A percentile compares a stretch with the other conserved stretches of the same genome.
Evolutionary conservation across 2,113 vertebrate species (phyloP).

Genomic region (Acinonyx jubatus): DNA sequence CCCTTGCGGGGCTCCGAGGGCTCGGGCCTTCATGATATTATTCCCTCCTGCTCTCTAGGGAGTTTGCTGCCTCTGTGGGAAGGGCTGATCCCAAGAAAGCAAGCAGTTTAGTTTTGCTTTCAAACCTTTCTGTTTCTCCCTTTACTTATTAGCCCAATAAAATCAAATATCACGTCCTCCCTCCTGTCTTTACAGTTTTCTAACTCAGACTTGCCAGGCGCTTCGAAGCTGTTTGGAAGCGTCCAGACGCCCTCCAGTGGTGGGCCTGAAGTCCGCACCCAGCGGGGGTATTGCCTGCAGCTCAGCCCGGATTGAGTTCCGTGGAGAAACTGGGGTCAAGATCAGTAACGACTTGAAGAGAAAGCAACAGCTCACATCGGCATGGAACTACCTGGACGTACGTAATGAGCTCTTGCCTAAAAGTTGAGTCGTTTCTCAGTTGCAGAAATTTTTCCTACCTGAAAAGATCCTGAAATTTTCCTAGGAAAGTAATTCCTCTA

Average conservation of each 20-base stretch:
- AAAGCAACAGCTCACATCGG: background rate
- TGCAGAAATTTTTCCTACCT: background rate
- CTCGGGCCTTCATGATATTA: background rate
- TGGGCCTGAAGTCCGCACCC: slow-evolving; percentile 50
- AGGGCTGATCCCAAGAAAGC: background rate
- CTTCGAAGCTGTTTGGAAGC: slow-evolving; percentile 81
- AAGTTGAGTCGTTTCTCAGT: background rate
- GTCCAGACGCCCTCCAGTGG: slow-evolving; percentile 91
- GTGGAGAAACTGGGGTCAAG: background rate
- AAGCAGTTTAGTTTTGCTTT: background rate
- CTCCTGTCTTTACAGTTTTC: background rate
- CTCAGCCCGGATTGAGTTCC: background rate
- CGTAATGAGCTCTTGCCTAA: background rate
- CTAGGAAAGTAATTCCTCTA: background rate
- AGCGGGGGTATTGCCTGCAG: background rate
- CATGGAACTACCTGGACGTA: background rate
- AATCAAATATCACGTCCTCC: background rate
- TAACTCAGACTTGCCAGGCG: background rate
- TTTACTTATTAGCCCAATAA: slow-evolving; percentile 38
- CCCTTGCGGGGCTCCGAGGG: background rate
- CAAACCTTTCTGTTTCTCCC: background rate
- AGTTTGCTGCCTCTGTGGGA: background rate
- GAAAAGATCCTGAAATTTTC: background rate
- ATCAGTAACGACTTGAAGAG: background rate
- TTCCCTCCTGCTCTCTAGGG: background rate